Evolutionary conservation across 92 coral and sea anemone genomes (phyloP), one percentile per base, ranked within the genome.

Genomic region (Zoanthus sociatus): DNA sequence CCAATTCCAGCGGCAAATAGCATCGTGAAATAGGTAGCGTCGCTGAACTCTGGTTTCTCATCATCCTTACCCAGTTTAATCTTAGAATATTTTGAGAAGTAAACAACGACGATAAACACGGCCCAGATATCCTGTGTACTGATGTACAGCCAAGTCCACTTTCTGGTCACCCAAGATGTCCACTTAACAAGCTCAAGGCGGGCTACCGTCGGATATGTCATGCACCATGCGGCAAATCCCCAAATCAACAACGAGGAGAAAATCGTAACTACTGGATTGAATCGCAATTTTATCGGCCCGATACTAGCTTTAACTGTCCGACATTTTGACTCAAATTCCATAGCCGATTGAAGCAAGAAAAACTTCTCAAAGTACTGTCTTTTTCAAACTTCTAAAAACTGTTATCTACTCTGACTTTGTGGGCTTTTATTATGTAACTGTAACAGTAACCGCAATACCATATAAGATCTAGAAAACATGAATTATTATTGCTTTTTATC

Each of bases 11-110:
- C 92, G 1, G 92, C 87, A 32, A 89, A 89, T 63, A 89, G 83
- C 92, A 89, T 89, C 33, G 89, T 89, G 86, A 89, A 89, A 56
- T 89, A 89, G 21, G 92, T 84, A 30, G 92, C 92, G 51, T 89
- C 83, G 73, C 86, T 84, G 61, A 89, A 89, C 54, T 89, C 92
- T n/a, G 92, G 92, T 37, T 89, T 68, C 48, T 89, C 92, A 45
- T 89, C 51, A 21, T 89, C 92, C 53, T 89, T 89, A n/a, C 92
- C 92, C 20, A 89, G 85, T 77, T 89, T 89, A 79, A 89, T 48
- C 77, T 89, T 89, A 17, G 88, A 54, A 64, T 89, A 89, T 58
- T 89, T 89, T 4, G 92, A 89, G 73, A 89, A 84, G 55, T 89
- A 89, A 16, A 89, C 79, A 37, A 84, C 76, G 14, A 89, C 16